A percentile compares a stretch with the other conserved stretches of the same genome.
Conservation (phyloP, 2,888 invertebrate genomes). For the Strigamia maritima region DNA sequence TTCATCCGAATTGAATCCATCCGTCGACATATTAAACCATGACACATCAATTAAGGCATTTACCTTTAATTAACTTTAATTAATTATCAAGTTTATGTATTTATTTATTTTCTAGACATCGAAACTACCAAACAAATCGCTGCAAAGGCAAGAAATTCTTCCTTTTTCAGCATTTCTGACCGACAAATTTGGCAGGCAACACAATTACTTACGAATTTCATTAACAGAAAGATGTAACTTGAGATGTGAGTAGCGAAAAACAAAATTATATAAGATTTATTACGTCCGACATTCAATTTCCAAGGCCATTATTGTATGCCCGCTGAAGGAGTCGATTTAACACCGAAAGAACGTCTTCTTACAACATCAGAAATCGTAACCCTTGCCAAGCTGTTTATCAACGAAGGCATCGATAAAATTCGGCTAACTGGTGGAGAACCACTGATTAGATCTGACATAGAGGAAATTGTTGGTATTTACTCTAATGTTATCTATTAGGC, state of each 20-base stretch:
- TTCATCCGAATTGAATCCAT: background rate
- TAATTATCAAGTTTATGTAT: background rate
- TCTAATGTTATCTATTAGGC: conserved; percentile 46
- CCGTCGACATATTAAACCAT: background rate
- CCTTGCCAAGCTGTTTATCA: conserved; percentile 77
- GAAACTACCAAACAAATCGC: background rate
- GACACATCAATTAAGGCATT: background rate
- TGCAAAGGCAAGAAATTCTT: conserved; percentile 37
- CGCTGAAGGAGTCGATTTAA: conserved; percentile 82
- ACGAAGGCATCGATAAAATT: conserved; percentile 86
- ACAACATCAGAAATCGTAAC: conserved; percentile 75
- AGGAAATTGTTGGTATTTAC: conserved; percentile 76
- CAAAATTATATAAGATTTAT: too few species aligned
- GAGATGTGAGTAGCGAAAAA: conserved; percentile 71
- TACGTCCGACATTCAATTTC: background rate
- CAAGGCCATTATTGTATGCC: conserved; percentile 98
- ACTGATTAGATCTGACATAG: conserved; percentile 80
- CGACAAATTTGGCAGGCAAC: conserved; percentile 82
- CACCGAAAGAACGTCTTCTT: conserved; percentile 70
- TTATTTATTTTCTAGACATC: background rate
- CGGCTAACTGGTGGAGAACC: conserved; percentile 97
- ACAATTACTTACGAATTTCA: conserved; percentile 91
- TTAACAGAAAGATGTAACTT: conserved; percentile 94
- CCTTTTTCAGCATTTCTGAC: conserved; percentile 57
- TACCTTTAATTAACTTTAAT: background rate